A percentile compares a stretch with the other conserved stretches of the same genome.
Evolutionary conservation across 2,888 invertebrate species (phyloP).

Genomic region (Drosophila peninsularis): DNA sequence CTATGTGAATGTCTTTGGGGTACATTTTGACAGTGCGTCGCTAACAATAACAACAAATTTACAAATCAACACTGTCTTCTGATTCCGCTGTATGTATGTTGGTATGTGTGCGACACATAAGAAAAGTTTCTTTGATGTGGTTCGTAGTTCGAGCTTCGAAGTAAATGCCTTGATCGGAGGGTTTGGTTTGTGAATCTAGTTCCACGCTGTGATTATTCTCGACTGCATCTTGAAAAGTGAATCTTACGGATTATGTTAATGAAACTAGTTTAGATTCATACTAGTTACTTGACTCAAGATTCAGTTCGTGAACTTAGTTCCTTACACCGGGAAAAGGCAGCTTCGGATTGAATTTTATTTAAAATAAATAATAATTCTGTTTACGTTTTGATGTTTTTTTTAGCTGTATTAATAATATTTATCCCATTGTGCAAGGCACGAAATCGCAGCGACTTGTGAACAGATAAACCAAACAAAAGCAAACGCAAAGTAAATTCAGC

Average conservation of each 20-base stretch:
- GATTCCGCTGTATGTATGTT: slow-evolving; percentile 12
- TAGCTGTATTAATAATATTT: slow-evolving; percentile 16
- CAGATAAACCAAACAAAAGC: slow-evolving; percentile 57
- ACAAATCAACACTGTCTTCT: slow-evolving; percentile 34
- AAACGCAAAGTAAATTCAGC: slow-evolving; percentile 53
- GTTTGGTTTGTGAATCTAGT: neutral
- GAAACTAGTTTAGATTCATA: neutral
- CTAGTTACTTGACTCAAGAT: neutral
- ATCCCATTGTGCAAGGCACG: slow-evolving; percentile 50
- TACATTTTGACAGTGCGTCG: slow-evolving; percentile 55
- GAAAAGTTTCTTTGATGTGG: slow-evolving; percentile 1
- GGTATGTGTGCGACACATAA: neutral
- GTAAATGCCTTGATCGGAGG: neutral
- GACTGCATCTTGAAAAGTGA: neutral
- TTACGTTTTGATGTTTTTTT: neutral
- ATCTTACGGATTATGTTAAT: neutral
- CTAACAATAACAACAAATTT: slow-evolving; percentile 47
- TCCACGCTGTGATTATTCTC: neutral
- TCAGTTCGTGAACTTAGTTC: neutral
- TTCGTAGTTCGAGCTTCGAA: neutral
- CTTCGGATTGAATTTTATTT: neutral
- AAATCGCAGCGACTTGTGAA: slow-evolving; percentile 61
- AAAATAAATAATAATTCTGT: slow-evolving; percentile 1
- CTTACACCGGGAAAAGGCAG: neutral
- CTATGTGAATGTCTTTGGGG: slow-evolving; percentile 23